These are phyloP conservation scores for Dasypolia templi DNA, from an alignment of 2,888 invertebrate species.

Conservation along the genomic window DNA sequence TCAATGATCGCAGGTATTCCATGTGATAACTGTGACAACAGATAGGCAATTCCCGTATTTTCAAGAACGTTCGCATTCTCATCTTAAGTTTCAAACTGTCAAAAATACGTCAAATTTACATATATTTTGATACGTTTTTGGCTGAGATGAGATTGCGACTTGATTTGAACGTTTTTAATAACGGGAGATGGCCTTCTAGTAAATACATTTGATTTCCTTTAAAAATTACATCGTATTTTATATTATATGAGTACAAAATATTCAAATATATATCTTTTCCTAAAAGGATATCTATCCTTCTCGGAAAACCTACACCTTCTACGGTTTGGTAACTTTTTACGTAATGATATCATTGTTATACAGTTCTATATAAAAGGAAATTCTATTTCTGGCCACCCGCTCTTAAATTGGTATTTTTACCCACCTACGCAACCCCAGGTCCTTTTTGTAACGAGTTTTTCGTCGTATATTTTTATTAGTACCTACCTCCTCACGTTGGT, in stretches of 20 bases:
- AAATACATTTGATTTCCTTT: too few relatives aligned
- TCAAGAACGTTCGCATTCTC: too few relatives aligned
- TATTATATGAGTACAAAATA: neutral
- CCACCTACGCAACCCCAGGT: conserved; percentile 17
- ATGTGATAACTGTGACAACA: too few relatives aligned
- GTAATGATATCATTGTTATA: conserved; percentile 39
- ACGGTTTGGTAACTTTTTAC: conserved; percentile 12
- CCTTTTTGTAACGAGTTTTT: conserved; percentile 41
- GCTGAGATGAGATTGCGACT: too few relatives aligned
- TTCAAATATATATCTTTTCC: neutral
- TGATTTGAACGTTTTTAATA: too few relatives aligned
- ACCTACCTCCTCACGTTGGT: neutral
- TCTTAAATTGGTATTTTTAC: conserved; percentile 33
- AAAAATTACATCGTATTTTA: neutral
- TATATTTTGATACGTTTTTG: too few relatives aligned
- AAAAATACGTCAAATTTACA: too few relatives aligned
- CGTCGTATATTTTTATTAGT: conserved; percentile 26
- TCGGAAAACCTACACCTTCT: conserved; percentile 3
- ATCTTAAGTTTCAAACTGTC: too few relatives aligned
- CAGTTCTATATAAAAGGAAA: conserved; percentile 29
- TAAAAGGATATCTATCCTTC: conserved; percentile 15
- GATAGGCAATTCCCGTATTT: too few relatives aligned
- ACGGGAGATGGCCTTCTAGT: too few relatives aligned
- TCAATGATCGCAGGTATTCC: too few relatives aligned
- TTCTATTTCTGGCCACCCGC: conserved; percentile 20